These are phyloP conservation scores for Pedetes capensis DNA, from an alignment of 2,113 vertebrate species.

Conservation along the genomic window DNA sequence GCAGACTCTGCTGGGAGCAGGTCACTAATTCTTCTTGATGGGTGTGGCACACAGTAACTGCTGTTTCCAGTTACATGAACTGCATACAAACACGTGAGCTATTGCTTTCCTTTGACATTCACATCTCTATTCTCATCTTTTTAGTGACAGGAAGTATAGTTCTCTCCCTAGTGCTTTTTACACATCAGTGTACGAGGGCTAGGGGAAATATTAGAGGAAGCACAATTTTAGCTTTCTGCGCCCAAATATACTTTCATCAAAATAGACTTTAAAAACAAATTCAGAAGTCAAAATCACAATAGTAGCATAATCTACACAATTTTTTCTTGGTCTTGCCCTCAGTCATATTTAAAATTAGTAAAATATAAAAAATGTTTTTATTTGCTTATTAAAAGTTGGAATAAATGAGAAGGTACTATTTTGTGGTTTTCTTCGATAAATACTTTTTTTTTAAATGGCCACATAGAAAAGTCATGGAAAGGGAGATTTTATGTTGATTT, in stretches of 20 bases:
- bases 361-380: constrained; percentile 20
- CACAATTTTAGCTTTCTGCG: neutral
- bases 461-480: constrained; percentile 78
- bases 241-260: neutral
- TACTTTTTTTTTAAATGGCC: neutral
- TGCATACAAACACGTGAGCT: neutral
- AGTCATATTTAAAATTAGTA: constrained; percentile 50
- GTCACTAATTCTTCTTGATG: neutral
- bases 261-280: constrained; percentile 39
- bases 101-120: neutral
- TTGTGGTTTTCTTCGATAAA: constrained; percentile 65
- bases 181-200: too few relatives aligned
- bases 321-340: neutral
- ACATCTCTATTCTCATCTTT: neutral
- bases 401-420: constrained; percentile 79
- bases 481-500: constrained; percentile 76
- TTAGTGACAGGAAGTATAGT: neutral
- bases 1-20: neutral
- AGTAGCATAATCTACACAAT: neutral
- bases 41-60: neutral
- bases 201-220: too few relatives aligned
- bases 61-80: neutral
- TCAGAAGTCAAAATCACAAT: neutral
- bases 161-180: neutral
- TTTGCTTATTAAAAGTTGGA: constrained; percentile 75